A percentile compares a stretch with the other conserved stretches of the same genome.
These are phyloP conservation scores for Euthynnus affinis DNA, from an alignment of 2,797 vertebrate species.

Conservation along the genomic window DNA sequence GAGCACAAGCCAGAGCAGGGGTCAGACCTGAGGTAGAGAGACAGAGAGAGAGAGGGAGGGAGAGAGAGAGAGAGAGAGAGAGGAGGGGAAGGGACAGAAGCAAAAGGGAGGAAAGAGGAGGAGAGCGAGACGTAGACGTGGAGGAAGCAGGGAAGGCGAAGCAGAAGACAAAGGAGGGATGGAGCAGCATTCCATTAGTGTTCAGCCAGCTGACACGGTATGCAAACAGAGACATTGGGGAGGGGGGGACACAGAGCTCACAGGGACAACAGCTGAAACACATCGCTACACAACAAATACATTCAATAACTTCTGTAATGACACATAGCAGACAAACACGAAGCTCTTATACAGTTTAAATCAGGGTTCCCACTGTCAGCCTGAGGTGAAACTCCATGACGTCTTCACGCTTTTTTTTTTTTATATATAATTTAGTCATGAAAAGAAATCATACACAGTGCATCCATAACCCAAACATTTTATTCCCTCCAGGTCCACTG, in stretches of 20 bases:
- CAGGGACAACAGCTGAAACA: conserved; percentile 9
- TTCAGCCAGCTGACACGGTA: conserved; percentile 65
- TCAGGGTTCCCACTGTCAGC: conserved; percentile 42
- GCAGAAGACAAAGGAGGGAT: conserved; percentile 65
- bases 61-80: conserved; percentile 21
- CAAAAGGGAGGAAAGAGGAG: neutral
- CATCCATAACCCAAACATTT: neutral
- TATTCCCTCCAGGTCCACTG: neutral
- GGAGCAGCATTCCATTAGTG: conserved; percentile 83
- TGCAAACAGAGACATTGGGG: conserved; percentile 26
- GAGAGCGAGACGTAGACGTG: conserved; percentile 47
- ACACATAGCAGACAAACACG: conserved; percentile 21
- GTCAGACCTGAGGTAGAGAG: conserved; percentile 93
- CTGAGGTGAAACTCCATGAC: neutral
- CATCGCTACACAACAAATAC: conserved; percentile 5
- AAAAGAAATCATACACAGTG: neutral
- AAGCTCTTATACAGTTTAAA: neutral
- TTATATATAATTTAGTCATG: neutral
- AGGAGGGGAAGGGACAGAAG: conserved; percentile 15
- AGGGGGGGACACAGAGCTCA: conserved; percentile 24
- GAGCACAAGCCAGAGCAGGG: conserved; percentile 98
- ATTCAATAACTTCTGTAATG: neutral
- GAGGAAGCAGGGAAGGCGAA: conserved; percentile 64
- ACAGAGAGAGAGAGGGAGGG: conserved; percentile 37
- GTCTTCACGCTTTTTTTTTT: neutral